Conservation (phyloP, 2,797 vertebrate genomes). For the Oreortyx pictus region DNA sequence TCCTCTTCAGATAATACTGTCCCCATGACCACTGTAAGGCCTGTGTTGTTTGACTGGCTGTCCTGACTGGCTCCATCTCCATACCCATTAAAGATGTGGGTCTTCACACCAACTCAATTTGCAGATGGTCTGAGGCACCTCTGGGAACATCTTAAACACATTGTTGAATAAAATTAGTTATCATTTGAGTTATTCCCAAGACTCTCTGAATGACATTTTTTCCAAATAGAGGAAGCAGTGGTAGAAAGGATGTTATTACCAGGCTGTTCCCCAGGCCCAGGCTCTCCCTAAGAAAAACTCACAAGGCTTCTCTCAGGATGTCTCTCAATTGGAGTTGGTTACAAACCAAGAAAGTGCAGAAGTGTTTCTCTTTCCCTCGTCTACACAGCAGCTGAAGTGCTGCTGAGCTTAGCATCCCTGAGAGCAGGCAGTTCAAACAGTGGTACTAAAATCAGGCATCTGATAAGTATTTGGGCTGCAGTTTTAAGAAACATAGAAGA, state of each 20-base stretch:
- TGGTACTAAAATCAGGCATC: not conserved
- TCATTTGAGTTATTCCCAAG: not conserved
- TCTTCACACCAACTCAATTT: not conserved
- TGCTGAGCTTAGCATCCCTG: not conserved
- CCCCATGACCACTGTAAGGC: not conserved
- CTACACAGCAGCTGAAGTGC: not conserved
- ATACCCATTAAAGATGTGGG: fast-evolving
- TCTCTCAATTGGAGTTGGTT: not conserved
- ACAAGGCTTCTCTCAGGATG: not conserved
- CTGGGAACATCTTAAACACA: not conserved
- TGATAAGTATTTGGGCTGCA: not conserved
- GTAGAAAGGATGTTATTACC: not conserved
- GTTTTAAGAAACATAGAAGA: not conserved
- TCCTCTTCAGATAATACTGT: not conserved
- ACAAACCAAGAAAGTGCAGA: not conserved
- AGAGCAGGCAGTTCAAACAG: not conserved
- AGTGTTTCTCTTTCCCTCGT: not conserved
- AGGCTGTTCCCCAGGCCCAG: not conserved
- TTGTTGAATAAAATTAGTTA: not conserved
- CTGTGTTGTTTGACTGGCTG: not conserved
- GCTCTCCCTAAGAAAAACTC: not conserved
- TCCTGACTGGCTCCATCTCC: not conserved
- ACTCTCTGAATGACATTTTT: not conserved
- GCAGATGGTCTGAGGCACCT: not conserved
- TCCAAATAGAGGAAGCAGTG: not conserved